These are phyloP conservation scores for Onchidella celtica DNA, from an alignment of 2,888 invertebrate species.

Conservation along the genomic window DNA sequence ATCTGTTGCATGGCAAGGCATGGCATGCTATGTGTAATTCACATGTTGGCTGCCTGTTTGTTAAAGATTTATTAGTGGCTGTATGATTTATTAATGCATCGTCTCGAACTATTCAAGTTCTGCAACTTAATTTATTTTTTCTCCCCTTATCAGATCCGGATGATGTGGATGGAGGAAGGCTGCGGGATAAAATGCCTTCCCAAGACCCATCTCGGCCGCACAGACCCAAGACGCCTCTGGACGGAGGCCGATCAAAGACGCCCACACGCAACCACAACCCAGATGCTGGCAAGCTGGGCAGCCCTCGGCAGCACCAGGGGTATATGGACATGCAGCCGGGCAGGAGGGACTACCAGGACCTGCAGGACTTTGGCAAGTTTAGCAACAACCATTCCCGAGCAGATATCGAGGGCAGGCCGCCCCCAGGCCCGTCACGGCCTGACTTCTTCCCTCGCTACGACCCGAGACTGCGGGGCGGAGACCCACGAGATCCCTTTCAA, in stretches of 20 bases:
- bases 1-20: too few relatives aligned
- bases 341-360: conserved; percentile 39
- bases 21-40: too few relatives aligned
- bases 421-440: conserved; percentile 61
- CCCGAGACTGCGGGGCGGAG: conserved; percentile 9
- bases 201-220: conserved; percentile 33
- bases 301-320: conserved; percentile 54
- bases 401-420: conserved; percentile 66
- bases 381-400: conserved; percentile 59
- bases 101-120: too few relatives aligned
- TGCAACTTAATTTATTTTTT: too few relatives aligned
- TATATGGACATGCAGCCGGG: conserved; percentile 55
- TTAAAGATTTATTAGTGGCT: too few relatives aligned
- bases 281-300: conserved; percentile 56
- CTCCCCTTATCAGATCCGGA: conserved; percentile 42
- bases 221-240: conserved; percentile 65
- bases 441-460: conserved; percentile 45
- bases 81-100: too few relatives aligned
- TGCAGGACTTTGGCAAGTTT: conserved; percentile 43
- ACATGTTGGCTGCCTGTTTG: too few relatives aligned
- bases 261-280: conserved; percentile 64
- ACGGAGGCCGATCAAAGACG: conserved; percentile 68
- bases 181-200: conserved; percentile 62
- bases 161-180: conserved; percentile 50
- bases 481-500: conserved; percentile 46